Evolutionary conservation across 2,113 vertebrate species (phyloP), one percentile per base, ranked within the genome.

Genomic region (Xenotilapia longispinis): DNA sequence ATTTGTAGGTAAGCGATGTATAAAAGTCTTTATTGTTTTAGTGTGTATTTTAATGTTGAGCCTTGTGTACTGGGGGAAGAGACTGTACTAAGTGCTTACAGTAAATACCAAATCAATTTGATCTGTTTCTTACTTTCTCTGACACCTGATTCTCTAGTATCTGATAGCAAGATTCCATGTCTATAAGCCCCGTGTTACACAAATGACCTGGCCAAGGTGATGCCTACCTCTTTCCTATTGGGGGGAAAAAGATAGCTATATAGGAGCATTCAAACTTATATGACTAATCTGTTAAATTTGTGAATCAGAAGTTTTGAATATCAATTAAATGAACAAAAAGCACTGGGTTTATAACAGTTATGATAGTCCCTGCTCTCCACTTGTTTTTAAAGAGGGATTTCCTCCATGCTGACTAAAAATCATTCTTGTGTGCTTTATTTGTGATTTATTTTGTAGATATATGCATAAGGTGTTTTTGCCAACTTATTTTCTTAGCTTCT

Each of bases 331-430:
- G 21, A 58, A 55, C 21, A 11, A 81, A 49, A 38, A 47, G 33
- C 31, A 51, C 10, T 75, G 42, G 15, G 21, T 75, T 75, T 49
- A 31, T 78, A 47, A 19, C 13, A 47, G 6, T 81, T 40, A 36
- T 14, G 15, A 51, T 31, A 11, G 40, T 60, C 82, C 33, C 26
- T 19, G 31, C 42, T 79, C 79, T 82, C 31, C 4, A 7, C 13
- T 79, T 88, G 82, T 84, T 91, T 92, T 95, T 94, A 94, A 96
- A 96, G 94, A 93, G 95, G 94, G 94, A 95, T 93, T 93, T 51
- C 87, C 40, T 10, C 53, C 47, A 11, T 45, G 85, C 88, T 91
- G 31, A 89, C 9, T 28, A 70, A 86, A 84, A 80, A 58, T 83
- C 63, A 58, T 93, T 90, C 47, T 58, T 89, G 88, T 95, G 87